Base-by-base conservation (phyloP, 2,113 vertebrate genomes). In the Bagarius yarrelli region DNA sequence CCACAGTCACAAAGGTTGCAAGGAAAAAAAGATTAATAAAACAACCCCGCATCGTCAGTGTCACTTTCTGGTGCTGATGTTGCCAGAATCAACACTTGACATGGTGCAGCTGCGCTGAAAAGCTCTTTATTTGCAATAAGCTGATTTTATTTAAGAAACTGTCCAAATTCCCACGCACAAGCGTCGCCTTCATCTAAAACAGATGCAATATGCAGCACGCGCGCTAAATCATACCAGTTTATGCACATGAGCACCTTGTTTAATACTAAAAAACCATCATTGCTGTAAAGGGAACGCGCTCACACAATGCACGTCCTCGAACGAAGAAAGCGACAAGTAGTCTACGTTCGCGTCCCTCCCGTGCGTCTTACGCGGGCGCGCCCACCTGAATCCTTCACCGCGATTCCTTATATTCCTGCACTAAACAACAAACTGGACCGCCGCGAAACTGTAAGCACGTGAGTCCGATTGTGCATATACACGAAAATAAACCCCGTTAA, bases 41-140 rank as follows among this genome's bases (percentile, higher is more conserved):
- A 82, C 90, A 84, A 86, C 87, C 83, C 86, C 88, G 91, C 93
- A 93, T 94, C 87, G 83, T 93, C 88, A 88, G 79, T 76, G 34
- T 84, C 76, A 66, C 30, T 77, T 52, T 52, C 21, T 25, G 47
- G 78, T 57, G 66, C 66, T 34, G 73, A 27, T 63, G 78, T 13
- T 32, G 5, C 59, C 19, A 47, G 66, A 60, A 63, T 44, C 66
- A 84, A 76, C 63, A 63, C 72, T 21, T 52, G 14, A 21, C 50
- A 21, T 63, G 11, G 56, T 63, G 50, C 53, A 76, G 55, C 44
- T 40, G 78, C 71, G 60, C 57, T 61, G 40, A 23, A 34, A 44
- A 72, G 9, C 27, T 63, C 66, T 44, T 27, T 76, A 73, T 40
- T 21, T 2, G 63, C 69, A 47, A 71, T 52, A 47, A 52, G 6